These are phyloP conservation scores for Tinamus guttatus DNA, from an alignment of 2,113 vertebrate species.

Conservation along the genomic window DNA sequence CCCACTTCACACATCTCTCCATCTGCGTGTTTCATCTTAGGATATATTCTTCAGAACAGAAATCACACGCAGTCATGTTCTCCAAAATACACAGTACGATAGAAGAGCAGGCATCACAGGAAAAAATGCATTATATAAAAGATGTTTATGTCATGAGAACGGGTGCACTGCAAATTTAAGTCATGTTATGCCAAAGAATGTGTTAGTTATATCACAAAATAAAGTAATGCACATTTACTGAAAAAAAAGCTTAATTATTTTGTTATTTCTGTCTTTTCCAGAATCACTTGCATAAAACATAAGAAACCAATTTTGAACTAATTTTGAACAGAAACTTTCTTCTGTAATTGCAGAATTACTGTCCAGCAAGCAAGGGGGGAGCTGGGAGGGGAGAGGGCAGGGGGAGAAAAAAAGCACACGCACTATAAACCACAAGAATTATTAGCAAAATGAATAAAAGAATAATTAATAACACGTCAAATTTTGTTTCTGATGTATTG, in stretches of 20 bases:
- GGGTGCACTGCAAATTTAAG: constrained; percentile 11
- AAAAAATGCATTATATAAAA: background rate
- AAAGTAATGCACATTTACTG: constrained; percentile 33
- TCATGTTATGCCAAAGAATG: background rate
- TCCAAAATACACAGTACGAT: background rate
- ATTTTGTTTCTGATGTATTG: background rate
- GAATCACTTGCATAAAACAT: constrained; percentile 46
- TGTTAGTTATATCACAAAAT: constrained; percentile 54
- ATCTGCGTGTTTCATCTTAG: background rate
- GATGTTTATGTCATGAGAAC: constrained; percentile 16
- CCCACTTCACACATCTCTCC: background rate
- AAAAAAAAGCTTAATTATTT: constrained; percentile 29
- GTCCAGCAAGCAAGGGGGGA: constrained; percentile 3
- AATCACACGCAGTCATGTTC: background rate
- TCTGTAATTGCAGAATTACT: constrained; percentile 33
- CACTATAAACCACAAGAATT: constrained; percentile 48
- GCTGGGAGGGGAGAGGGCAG: background rate
- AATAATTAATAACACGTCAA: constrained; percentile 28
- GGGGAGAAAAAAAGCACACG: background rate
- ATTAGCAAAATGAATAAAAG: constrained; percentile 36
- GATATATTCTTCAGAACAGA: background rate
- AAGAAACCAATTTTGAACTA: constrained; percentile 63
- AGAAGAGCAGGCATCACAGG: background rate
- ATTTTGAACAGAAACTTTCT: constrained; percentile 59
- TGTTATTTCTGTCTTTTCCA: constrained; percentile 60